phyloP scores from a whole-genome alignment of 2,888 invertebrate genomes.

The Boloria selene region DNA sequence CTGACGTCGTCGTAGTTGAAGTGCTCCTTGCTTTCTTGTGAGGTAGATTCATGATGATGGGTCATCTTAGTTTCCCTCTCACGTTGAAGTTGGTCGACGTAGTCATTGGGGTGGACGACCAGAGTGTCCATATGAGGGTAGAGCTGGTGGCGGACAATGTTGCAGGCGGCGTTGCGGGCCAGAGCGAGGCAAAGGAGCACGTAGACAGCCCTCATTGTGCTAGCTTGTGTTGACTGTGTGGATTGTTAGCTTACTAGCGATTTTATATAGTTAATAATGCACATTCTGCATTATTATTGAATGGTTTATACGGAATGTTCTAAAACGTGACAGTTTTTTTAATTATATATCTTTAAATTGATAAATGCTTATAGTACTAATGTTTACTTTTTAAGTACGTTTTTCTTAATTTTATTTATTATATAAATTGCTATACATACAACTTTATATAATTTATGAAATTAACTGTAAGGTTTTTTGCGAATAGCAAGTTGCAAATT shows the following conservation, averaged over 20 bases:
- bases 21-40: slow-evolving; percentile 45
- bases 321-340: neutral
- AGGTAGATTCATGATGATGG: slow-evolving; percentile 41
- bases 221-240: slow-evolving; percentile 47
- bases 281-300: slow-evolving; percentile 19
- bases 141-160: slow-evolving; percentile 58
- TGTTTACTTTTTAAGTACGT: neutral
- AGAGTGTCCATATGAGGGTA: slow-evolving; percentile 49
- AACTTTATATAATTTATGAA: no score
- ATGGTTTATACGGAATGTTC: slow-evolving; percentile 5
- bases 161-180: slow-evolving; percentile 58
- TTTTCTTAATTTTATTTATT: neutral
- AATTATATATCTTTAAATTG: neutral
- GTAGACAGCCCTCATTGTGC: slow-evolving; percentile 69
- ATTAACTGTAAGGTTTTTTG: no score
- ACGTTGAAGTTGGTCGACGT: slow-evolving; percentile 47
- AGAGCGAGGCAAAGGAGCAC: slow-evolving; percentile 65
- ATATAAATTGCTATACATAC: neutral
- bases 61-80: slow-evolving; percentile 42
- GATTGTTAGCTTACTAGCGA: neutral
- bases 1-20: slow-evolving; percentile 36
- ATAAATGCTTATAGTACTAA: neutral
- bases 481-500: no score
- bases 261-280: slow-evolving; percentile 37
- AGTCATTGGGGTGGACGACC: slow-evolving; percentile 52